Percentiles rank a stretch among this genome's conserved stretches.
phyloP scores from a whole-genome alignment of 2,113 vertebrate genomes.

The Cyphomyrus discorhynchus region DNA sequence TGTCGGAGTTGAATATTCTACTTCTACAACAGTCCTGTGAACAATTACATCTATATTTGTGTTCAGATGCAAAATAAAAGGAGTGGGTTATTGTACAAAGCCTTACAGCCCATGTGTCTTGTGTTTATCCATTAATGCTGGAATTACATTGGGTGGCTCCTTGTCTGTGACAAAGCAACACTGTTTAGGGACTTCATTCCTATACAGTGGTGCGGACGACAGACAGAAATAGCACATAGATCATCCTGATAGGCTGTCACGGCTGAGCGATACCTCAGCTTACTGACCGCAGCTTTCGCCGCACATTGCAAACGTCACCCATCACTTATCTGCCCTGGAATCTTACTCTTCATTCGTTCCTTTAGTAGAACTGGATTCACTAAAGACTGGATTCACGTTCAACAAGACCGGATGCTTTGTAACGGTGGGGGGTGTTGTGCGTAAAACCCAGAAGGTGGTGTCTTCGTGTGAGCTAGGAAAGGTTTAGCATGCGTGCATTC shows the following conservation, averaged over 20 bases:
- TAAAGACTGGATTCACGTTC: background rate
- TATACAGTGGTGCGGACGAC: background rate
- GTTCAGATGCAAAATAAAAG: background rate
- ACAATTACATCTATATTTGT: background rate
- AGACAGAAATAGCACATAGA: background rate
- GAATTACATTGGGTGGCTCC: background rate
- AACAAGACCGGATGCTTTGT: background rate
- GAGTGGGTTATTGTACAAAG: background rate
- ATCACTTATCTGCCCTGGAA: background rate
- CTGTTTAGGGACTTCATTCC: background rate
- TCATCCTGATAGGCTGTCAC: background rate
- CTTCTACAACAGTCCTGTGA: background rate
- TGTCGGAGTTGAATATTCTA: background rate
- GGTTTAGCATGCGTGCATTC: background rate
- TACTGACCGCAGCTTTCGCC: background rate
- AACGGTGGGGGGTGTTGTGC: background rate
- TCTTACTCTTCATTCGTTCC: background rate
- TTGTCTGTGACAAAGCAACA: background rate
- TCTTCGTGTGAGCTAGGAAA: background rate
- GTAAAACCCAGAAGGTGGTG: background rate
- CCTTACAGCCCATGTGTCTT: background rate
- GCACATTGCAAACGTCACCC: background rate
- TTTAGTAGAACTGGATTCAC: background rate
- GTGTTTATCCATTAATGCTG: background rate
- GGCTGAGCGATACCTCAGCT: background rate